Evolutionary conservation across 1,140 invertebrate species (phyloP).

Genomic region (Gonioctena quinquepunctata): DNA sequence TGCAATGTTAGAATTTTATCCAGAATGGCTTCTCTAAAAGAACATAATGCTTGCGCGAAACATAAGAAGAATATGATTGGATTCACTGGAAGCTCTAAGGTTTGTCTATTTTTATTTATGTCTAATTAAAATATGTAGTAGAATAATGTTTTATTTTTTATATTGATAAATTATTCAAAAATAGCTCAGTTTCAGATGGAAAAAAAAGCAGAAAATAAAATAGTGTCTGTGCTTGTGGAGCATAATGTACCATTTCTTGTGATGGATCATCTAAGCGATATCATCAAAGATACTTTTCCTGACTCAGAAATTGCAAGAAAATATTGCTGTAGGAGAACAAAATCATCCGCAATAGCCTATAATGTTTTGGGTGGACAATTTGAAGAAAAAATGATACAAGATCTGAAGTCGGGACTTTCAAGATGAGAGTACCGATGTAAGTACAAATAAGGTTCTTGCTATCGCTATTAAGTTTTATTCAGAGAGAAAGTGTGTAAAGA

Average conservation of each 20-base stretch:
- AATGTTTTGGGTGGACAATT: slow-evolving; percentile 26
- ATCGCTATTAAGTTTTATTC: slow-evolving; percentile 26
- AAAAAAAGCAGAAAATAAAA: slow-evolving; percentile 34
- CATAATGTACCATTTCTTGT: slow-evolving; percentile 37
- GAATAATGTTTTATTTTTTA: slow-evolving; percentile 11
- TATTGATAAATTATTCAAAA: slow-evolving; percentile 26
- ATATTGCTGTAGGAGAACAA: slow-evolving; percentile 26
- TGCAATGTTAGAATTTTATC: slow-evolving; percentile 50
- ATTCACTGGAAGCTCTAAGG: slow-evolving; percentile 1
- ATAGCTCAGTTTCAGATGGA: slow-evolving; percentile 21
- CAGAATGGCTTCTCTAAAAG: slow-evolving; percentile 15
- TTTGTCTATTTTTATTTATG: neutral
- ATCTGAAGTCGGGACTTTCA: slow-evolving; percentile 9
- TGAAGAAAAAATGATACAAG: slow-evolving; percentile 13
- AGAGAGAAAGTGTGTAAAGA: slow-evolving; percentile 11
- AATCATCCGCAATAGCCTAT: slow-evolving; percentile 27
- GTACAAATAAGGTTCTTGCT: slow-evolving; percentile 19
- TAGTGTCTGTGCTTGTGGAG: slow-evolving; percentile 31
- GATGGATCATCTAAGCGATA: slow-evolving; percentile 32
- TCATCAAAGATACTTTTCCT: slow-evolving; percentile 26
- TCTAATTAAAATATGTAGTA: neutral
- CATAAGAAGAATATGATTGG: slow-evolving; percentile 22
- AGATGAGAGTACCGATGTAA: slow-evolving; percentile 22
- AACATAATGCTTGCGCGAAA: slow-evolving; percentile 15
- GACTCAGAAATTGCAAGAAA: slow-evolving; percentile 36